Percentiles rank a stretch among this genome's conserved stretches.
phyloP scores from a whole-genome alignment of 2,888 invertebrate species.

The Ypsolopha sequella region DNA sequence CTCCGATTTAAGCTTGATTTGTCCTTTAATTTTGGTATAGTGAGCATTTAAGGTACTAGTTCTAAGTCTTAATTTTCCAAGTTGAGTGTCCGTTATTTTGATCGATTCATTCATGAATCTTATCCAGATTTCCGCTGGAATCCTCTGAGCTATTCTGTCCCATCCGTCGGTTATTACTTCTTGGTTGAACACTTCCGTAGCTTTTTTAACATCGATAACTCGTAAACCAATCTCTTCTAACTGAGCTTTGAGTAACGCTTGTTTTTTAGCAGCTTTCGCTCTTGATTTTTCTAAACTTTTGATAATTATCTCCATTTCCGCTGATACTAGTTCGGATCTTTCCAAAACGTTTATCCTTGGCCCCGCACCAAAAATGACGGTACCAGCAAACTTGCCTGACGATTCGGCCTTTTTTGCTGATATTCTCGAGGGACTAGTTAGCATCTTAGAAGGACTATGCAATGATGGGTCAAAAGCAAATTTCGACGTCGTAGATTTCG shows the following conservation, averaged over 20 bases:
- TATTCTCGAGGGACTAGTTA: conserved; percentile 24
- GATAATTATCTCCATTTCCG: conserved; percentile 61
- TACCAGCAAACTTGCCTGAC: conserved; percentile 40
- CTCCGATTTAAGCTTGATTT: conserved; percentile 67
- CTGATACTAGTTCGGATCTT: conserved; percentile 56
- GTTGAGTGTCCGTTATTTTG: conserved; percentile 61
- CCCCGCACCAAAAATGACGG: conserved; percentile 34
- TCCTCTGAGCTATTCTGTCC: conserved; percentile 71
- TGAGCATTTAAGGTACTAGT: conserved; percentile 68
- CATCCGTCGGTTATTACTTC: conserved; percentile 62
- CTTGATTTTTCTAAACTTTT: conserved; percentile 31
- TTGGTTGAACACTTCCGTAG: conserved; percentile 56
- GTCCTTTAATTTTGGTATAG: conserved; percentile 62
- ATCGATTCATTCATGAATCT: conserved; percentile 74
- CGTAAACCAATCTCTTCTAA: conserved; percentile 69
- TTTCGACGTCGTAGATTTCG: conserved; percentile 36
- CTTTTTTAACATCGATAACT: conserved; percentile 58
- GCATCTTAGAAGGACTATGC: conserved; percentile 32
- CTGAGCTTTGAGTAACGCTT: conserved; percentile 54
- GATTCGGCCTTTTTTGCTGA: conserved; percentile 46
- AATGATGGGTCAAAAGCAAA: conserved; percentile 26
- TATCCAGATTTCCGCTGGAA: conserved; percentile 72
- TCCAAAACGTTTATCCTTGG: conserved; percentile 63
- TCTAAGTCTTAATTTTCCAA: conserved; percentile 71
- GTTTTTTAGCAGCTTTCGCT: conserved; percentile 36